Evolutionary conservation across 2,888 invertebrate species (phyloP), one percentile per base, ranked within the genome.

Genomic region (Himalopsyche tibetana): DNA sequence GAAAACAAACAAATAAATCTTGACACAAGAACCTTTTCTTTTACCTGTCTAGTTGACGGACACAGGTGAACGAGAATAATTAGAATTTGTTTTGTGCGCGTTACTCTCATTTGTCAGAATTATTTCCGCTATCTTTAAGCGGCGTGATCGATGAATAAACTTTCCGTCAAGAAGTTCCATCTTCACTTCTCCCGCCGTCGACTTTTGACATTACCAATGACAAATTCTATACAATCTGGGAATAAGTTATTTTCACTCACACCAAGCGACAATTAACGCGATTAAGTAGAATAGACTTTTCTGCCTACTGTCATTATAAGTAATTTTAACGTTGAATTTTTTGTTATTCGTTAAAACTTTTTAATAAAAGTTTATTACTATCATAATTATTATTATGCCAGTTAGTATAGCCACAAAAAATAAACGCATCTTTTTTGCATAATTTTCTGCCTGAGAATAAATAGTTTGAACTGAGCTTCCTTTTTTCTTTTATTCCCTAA

Each of bases 71-170:
- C 28, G 36, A 74, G 74, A 74, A 74, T 85, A 85, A 85, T 85
- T 85, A 85, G 74, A 82, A 85, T 85, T 85, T 85, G 82, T 85
- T 85, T 85, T 85, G 81, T 74, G 56, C 55, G 74, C 82, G 56
- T 55, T 81, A 69, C 56, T 80, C 63, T 79, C 85, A 82, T 85
- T 85, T 82, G 82, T 85, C 85, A 85, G 81, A 82, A 82, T 85
- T 85, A 85, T 55, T 74, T 74, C 82, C 85, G 82, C 82, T 82
- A 85, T 85, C 82, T 85, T 82, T 69, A 82, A 85, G 82, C 45
- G 38, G 56, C 82, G 82, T 79, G 69, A 82, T 81, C 74, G 74
- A 74, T 74, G 74, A 74, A 74, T 11, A 74, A 74, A 74, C 74
- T 74, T 74, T 74, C 38, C 11, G 28, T 15, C 36, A 36, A 51